Evolutionary conservation across 2,113 vertebrate genomes (phyloP), one percentile per base, ranked within the genome.

Genomic region (Phoenicopterus ruber): DNA sequence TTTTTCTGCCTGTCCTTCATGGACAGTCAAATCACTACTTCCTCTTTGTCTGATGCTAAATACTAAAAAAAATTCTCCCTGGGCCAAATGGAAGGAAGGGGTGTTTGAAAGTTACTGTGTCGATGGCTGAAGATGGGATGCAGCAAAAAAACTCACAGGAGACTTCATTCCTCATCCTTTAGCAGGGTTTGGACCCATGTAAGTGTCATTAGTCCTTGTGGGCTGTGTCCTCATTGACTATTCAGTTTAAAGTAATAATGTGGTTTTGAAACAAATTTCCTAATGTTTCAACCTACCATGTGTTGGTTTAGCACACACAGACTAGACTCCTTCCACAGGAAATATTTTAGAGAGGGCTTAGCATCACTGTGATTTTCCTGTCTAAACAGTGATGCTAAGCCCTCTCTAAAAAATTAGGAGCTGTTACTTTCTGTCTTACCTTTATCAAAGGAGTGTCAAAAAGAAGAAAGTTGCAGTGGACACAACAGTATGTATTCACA

Each of bases 181-280:
- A 47, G 4, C 5, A 52, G 29, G 3, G 3, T 44, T 82, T 92
- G 17, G 12, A 21, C 25, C 85, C 4, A 1, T 1, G 0, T 52
- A 66, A 74, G 4, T 47, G 8, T 42, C 28, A 36, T 42, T n/a
- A 17, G 10, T 44, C 13, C 40, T 54, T 58, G 13, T 72, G 28
- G n/a, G 7, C 13, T 72, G 3, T 40, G 34, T 58, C 38, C 7
- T 70, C 32, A 34, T 17, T 67, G 26, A 4, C 19, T 29, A 54
- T 46, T 80, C 0, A 42, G 19, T 55, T 71, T 38, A 67, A 32
- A 76, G 9, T 17, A 42, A 7, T 32, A 55, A 22, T 16, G 20
- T 22, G 8, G 9, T 74, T 92, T 85, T 85, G 36, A 74, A 92
- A 90, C 5, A 55, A 13, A n/a, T 46, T 85, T 67, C 21, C 19